Evolutionary conservation across 2,113 vertebrate species (phyloP).

Genomic region (Calyptommatus sinebrachiatus): DNA sequence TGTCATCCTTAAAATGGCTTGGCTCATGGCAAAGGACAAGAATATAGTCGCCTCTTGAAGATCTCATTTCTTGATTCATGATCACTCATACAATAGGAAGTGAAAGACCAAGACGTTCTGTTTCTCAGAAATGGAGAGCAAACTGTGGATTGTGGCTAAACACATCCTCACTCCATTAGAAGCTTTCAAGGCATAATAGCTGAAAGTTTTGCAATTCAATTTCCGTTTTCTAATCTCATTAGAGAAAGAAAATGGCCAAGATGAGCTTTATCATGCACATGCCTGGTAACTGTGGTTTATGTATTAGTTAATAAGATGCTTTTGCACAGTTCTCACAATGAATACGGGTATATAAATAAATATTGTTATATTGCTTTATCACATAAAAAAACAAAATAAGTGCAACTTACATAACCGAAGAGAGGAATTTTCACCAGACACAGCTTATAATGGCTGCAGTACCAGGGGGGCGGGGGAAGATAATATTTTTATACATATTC

Average conservation of each 20-base stretch:
- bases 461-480: too few relatives aligned
- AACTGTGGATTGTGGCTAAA: neutral
- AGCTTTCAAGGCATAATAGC: neutral
- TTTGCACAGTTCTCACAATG: neutral
- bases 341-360: neutral
- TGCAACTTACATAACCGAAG: too few relatives aligned
- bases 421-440: too few relatives aligned
- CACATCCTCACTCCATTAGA: neutral
- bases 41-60: too few relatives aligned
- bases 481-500: too few relatives aligned
- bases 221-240: neutral
- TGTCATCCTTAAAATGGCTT: neutral
- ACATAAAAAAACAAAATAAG: too few relatives aligned
- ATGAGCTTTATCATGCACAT: neutral
- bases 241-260: conserved; percentile 4
- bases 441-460: too few relatives aligned
- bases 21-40: neutral
- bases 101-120: neutral
- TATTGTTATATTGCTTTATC: too few relatives aligned
- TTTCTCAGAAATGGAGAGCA: neutral
- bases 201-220: neutral
- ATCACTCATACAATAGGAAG: neutral
- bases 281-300: conserved; percentile 5
- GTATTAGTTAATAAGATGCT: neutral
- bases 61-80: neutral